Evolutionary conservation across 2,888 invertebrate species (phyloP).

Genomic region (Bhutanitis thaidina): DNA sequence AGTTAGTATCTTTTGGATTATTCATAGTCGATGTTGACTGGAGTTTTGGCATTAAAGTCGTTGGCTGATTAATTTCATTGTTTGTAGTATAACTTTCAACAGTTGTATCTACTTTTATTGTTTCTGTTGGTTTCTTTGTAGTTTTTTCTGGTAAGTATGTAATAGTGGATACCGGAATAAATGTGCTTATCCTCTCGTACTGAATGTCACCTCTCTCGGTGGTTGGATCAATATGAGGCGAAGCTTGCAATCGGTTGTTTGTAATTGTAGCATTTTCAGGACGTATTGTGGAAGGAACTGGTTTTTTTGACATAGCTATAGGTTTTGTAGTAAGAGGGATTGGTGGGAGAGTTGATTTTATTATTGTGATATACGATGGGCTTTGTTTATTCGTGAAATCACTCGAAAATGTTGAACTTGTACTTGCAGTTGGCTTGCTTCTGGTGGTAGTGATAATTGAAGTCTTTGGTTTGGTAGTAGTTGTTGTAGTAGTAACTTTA

Average conservation of each 20-base stretch:
- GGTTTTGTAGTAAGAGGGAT: background rate
- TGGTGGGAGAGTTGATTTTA: background rate
- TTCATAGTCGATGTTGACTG: constrained; percentile 20
- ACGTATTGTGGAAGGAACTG: background rate
- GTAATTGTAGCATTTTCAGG: background rate
- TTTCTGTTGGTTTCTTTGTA: constrained; percentile 34
- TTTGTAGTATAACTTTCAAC: constrained; percentile 32
- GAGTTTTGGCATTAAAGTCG: constrained; percentile 16
- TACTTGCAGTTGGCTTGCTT: background rate
- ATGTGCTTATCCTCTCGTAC: constrained; percentile 56
- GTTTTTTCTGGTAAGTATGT: constrained; percentile 47
- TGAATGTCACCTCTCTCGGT: constrained; percentile 40
- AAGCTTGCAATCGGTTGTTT: constrained; percentile 23
- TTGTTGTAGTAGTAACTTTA: constrained; percentile 23
- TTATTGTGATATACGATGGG: background rate
- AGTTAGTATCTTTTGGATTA: constrained; percentile 16
- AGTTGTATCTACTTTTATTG: constrained; percentile 28
- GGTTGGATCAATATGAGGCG: constrained; percentile 29
- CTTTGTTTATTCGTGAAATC: background rate
- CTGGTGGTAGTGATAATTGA: background rate
- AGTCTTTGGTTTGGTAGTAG: constrained; percentile 21
- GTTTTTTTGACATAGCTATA: background rate
- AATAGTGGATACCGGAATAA: constrained; percentile 53
- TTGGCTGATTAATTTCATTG: constrained; percentile 29
- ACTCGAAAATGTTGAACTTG: background rate